Percentiles rank a stretch among this genome's conserved stretches.
phyloP scores from a whole-genome alignment of 2,113 vertebrate species.

The Amblyopsis rosae region DNA sequence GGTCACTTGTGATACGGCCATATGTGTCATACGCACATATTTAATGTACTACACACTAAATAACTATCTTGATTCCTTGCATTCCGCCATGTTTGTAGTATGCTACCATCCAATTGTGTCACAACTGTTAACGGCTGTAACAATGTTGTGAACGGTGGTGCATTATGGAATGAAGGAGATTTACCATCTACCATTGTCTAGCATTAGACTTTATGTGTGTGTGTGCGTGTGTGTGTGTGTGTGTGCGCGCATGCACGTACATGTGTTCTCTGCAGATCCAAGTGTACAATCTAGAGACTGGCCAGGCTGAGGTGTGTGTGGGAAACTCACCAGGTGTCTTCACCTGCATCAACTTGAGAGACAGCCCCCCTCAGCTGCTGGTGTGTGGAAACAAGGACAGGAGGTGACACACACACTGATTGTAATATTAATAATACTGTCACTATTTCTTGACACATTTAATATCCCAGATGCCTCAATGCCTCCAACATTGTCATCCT shows the following conservation, averaged over 20 bases:
- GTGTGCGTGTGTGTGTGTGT: background rate
- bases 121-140: too few species aligned
- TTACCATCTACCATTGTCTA: background rate
- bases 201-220: background rate
- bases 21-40: too few species aligned
- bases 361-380: conserved; percentile 84
- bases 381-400: conserved; percentile 93
- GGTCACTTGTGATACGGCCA: too few species aligned
- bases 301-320: conserved; percentile 79
- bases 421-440: too few species aligned
- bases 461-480: too few species aligned
- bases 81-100: too few species aligned
- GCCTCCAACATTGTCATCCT: too few species aligned
- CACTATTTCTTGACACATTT: too few species aligned
- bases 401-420: conserved; percentile 72
- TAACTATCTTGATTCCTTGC: too few species aligned
- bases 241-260: background rate
- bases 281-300: conserved; percentile 87
- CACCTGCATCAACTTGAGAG: conserved; percentile 86
- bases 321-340: conserved; percentile 88
- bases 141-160: background rate
- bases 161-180: background rate
- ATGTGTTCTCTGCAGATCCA: conserved; percentile 79
- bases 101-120: too few species aligned
- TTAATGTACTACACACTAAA: too few species aligned